Evolutionary conservation across 2,797 vertebrate genomes (phyloP), one percentile per base, ranked within the genome.

Genomic region (Moxostoma hubbsi): DNA sequence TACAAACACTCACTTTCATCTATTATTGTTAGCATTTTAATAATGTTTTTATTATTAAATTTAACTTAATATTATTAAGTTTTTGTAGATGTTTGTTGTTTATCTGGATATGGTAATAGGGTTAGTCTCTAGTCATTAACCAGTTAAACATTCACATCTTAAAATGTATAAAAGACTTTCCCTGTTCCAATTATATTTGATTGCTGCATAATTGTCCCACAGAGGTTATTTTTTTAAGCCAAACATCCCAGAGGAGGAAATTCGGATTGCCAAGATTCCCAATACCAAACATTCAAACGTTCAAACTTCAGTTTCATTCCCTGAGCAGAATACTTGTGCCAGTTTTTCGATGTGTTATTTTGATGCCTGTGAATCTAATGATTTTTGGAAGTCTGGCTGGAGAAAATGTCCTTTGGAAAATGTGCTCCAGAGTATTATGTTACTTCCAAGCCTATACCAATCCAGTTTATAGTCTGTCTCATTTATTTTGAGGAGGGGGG

Each of bases 81-180:
- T 24, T 49, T 68, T 51, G 1, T 18, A 1, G 5, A 62, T 82
- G 47, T 69, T 59, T 69, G 6, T 2, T 16, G 15, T 58, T 65
- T 5, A 9, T 45, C 61, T 62, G 63, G 50, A 4, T 36, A 36
- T 36, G 24, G 24, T 36, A 36, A 36, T 36, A 11, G 8, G 7
- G 4, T 43, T 5, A 16, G 9, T 51, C 57, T 62, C 13, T 12
- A 61, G 11, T 55, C 58, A 36, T 55, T 58, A 16, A 49, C 46
- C n/a, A 8, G n/a, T 54, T 50, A 24, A 36, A 51, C 12, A 24
- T 18, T 59, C 50, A 16, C 18, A 51, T n/a, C 9, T 53, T 10
- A 73, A 66, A 79, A 11, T 57, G 18, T 77, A 43, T 11, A 4
- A 66, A 43, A n/a, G 67, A 49, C 12, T 49, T 6, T 7, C 11